These are phyloP conservation scores for Drosophila anomelani DNA, from an alignment of 2,888 invertebrate genomes.

Conservation along the genomic window DNA sequence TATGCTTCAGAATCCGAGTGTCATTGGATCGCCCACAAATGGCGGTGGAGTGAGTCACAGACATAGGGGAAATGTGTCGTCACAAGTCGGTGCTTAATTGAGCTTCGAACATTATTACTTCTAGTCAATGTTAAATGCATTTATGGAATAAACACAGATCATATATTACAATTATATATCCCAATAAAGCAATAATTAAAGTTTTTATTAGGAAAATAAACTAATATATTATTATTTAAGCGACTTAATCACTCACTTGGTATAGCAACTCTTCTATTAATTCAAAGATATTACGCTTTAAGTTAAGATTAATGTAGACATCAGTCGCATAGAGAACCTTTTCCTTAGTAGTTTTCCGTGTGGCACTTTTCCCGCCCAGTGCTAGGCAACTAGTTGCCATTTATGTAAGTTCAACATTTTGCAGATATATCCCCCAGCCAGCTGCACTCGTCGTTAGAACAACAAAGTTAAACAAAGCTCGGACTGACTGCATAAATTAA, in stretches of 20 bases:
- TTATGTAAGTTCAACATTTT: constrained; percentile 77
- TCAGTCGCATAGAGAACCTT: constrained; percentile 1
- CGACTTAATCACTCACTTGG: neutral
- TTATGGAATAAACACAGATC: neutral
- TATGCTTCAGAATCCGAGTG: constrained; percentile 15
- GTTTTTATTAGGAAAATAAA: neutral
- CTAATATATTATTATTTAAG: neutral
- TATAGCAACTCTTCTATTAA: neutral
- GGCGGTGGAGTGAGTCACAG: constrained; percentile 28
- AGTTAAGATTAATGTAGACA: neutral
- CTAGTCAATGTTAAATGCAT: neutral
- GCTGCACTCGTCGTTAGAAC: constrained; percentile 44
- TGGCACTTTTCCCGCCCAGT: constrained; percentile 21
- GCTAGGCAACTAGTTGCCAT: constrained; percentile 70
- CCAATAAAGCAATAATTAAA: neutral
- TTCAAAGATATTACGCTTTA: neutral
- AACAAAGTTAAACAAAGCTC: constrained; percentile 49
- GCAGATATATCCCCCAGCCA: constrained; percentile 51
- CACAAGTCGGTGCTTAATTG: neutral
- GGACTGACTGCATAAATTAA: constrained; percentile 66
- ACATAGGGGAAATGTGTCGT: constrained; percentile 14
- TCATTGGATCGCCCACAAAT: constrained; percentile 43
- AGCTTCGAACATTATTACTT: neutral
- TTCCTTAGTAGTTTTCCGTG: constrained; percentile 5
- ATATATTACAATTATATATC: neutral